Base-by-base conservation (phyloP, 2,797 vertebrate genomes). In the Coluber constrictor region DNA sequence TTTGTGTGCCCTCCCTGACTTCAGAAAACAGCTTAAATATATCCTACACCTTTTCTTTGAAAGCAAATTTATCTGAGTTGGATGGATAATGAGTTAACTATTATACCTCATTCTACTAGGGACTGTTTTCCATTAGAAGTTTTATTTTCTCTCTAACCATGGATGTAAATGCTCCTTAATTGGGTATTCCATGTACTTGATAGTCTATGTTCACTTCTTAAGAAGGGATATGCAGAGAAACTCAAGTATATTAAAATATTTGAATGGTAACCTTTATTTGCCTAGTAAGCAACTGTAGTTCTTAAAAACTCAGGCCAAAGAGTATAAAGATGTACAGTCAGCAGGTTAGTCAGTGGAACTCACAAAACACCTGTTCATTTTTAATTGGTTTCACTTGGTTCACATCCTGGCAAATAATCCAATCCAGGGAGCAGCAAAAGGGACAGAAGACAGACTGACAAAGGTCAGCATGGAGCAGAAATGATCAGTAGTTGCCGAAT, bases 381-480 rank as follows among this genome's bases (percentile, higher is more conserved):
- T 13, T 51, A 13, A 91, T 61, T 90, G 16, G 29, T 90, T 88
- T 79, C 20, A 27, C 93, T 96, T 95, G 37, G 47, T 94, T 92
- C 87, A 51, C 87, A 88, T 59, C 79, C 23, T 43, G 51, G 88
- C 27, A 94, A 59, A 91, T 3, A 5, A 61, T 23, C 93, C 0
- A n/a, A 90, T 57, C 0, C 89, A 61, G 94, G 51, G 32, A 86
- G 61, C 55, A 89, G 90, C 32, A 91, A 90, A 63, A 1, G 20
- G 92, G 93, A 37, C 32, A 89, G 88, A 15, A 83, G 55, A 94
- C 93, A 88, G 4, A 8, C 74, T 95, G 94, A 93, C 87, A 94
- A 54, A 89, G 95, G 92, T 5, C 51, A 56, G 91, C 2, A 13
- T 0, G 86, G 5, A 79, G 57, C 29, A 93, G 60, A 86, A 94